Base-by-base conservation (phyloP, 2,113 vertebrate species). In the Arvicanthis niloticus region DNA sequence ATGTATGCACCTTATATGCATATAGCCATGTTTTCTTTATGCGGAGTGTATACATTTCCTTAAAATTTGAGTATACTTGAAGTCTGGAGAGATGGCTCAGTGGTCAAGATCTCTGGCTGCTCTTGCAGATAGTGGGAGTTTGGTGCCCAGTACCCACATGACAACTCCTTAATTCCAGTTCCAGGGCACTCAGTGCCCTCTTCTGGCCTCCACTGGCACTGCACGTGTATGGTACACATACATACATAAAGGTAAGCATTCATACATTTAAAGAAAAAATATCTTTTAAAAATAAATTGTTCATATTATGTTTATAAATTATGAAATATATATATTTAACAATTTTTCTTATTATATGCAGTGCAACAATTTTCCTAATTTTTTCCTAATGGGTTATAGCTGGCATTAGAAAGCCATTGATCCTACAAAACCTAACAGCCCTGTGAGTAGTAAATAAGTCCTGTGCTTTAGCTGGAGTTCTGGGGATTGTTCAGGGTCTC, bases 301-400 rank as follows among this genome's bases (percentile, higher is more conserved):
- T 60, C n/a, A 70, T 26, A 42, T 88, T 51, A 62, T 62, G 42
- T 13, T 31, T 73, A 37, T 73, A 65, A 81, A 81, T 88, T 53
- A 73, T 60, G 8, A 42, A 56, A 21, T 15, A 80, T 17, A 68
- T 51, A 70, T 81, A 91, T 86, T 77, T 82, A 96, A 56, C 37
- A 68, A 62, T 60, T 89, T 89, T 56, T 7, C 1, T 84, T 88
- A 67, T 24, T 86, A 93, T 60, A 68, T 19, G 89, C 88, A 85
- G 75, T 81, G 22, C 9, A 78, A 8, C 56, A 0, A 76, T 86
- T 75, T 92, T 24, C 24, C 7, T 45, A 51, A 51, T n/a, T 75
- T 62, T 94, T 94, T 96, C 91, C 29, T 62, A 89, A 70, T 91
- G 75, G 42, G 40, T 89, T 65, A 86, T 85, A 80, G 16, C 60